Evolutionary conservation across 2,113 vertebrate species (phyloP).

Genomic region (Aptenodytes forsteri): DNA sequence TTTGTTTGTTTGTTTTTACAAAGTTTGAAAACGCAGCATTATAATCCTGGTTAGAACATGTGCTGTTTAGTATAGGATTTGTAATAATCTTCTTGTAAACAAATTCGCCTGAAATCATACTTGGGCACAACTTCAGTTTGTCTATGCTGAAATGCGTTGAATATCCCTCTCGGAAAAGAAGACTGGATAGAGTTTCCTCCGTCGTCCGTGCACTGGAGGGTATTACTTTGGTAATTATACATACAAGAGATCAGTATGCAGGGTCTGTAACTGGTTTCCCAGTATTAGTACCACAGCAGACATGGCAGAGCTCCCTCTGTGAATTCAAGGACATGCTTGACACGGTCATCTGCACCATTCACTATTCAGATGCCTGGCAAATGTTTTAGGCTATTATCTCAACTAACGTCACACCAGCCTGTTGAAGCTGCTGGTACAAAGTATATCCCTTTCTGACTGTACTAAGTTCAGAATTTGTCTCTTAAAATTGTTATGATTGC

Average conservation of each 20-base stretch:
- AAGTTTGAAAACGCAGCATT: background rate
- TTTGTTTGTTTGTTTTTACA: background rate
- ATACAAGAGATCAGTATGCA: background rate
- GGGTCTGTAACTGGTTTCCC: background rate
- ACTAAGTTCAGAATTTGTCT: background rate
- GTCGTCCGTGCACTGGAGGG: background rate
- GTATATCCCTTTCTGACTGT: background rate
- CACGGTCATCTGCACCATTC: background rate
- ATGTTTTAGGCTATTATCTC: background rate
- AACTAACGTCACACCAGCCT: fast-evolving
- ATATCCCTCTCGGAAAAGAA: background rate
- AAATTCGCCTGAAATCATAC: background rate
- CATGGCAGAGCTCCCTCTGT: background rate
- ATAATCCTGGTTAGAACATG: background rate
- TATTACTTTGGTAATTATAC: background rate
- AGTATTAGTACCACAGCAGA: background rate
- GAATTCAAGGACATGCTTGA: background rate
- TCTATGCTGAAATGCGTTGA: background rate
- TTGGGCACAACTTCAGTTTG: background rate
- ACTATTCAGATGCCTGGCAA: background rate
- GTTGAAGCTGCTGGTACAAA: background rate
- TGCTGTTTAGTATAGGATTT: background rate
- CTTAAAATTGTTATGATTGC: background rate
- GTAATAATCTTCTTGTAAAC: background rate
- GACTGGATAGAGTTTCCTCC: background rate